These are phyloP conservation scores for Luffia ferchaultella DNA, from an alignment of 2,888 invertebrate species.

Conservation along the genomic window DNA sequence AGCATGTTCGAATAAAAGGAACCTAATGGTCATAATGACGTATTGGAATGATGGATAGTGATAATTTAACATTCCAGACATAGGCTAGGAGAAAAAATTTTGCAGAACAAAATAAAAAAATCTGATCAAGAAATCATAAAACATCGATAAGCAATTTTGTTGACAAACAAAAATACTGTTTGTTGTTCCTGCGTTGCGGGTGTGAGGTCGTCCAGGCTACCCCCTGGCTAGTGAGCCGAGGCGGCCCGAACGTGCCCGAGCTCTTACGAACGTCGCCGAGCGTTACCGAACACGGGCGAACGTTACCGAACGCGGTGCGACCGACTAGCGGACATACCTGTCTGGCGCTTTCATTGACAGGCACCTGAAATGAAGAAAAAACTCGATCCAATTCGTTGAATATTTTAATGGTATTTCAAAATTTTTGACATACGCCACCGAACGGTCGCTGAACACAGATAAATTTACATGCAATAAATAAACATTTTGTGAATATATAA, in stretches of 20 bases:
- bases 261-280: constrained; percentile 50
- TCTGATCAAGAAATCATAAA: constrained; percentile 24
- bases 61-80: constrained; percentile 33
- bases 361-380: constrained; percentile 77
- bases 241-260: constrained; percentile 28
- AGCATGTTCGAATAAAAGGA: constrained; percentile 22
- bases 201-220: constrained; percentile 63
- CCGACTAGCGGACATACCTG: constrained; percentile 69
- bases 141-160: constrained; percentile 62
- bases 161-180: constrained; percentile 50
- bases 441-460: constrained; percentile 44
- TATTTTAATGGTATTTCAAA: constrained; percentile 53
- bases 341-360: constrained; percentile 79
- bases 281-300: constrained; percentile 55
- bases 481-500: no score
- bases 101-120: constrained; percentile 27
- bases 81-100: constrained; percentile 11
- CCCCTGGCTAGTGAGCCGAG: constrained; percentile 47
- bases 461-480: constrained; percentile 56
- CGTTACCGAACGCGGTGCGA: constrained; percentile 52
- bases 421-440: constrained; percentile 30
- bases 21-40: constrained; percentile 24
- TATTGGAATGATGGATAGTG: constrained; percentile 40
- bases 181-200: constrained; percentile 57
- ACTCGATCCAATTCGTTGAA: constrained; percentile 71